Percentiles rank a stretch among this genome's conserved stretches.
These are phyloP conservation scores for Lymantria dispar DNA, from an alignment of 2,888 invertebrate species.

Conservation along the genomic window DNA sequence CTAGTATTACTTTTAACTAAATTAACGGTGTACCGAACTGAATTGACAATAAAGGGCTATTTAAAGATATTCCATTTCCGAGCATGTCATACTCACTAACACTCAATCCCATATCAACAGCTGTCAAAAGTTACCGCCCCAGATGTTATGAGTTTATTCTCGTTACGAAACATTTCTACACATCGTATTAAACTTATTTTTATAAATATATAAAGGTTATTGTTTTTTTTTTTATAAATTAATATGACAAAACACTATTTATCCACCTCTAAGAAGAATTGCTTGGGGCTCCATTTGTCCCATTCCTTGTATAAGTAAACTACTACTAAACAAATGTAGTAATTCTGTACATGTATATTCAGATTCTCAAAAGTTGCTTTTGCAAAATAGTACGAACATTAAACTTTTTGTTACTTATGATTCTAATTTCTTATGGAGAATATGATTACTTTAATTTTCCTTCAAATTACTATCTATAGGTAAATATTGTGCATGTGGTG, in stretches of 20 bases:
- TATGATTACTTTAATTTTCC: too few species aligned
- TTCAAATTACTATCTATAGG: too few species aligned
- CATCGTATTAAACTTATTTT: conserved; percentile 19
- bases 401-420: too few species aligned
- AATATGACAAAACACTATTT: conserved; percentile 1
- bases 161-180: conserved; percentile 26
- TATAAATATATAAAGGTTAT: conserved; percentile 18
- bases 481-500: too few species aligned
- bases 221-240: neutral
- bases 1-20: neutral
- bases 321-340: too few species aligned
- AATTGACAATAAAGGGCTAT: conserved; percentile 23
- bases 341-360: too few species aligned
- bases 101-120: conserved; percentile 25
- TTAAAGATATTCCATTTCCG: conserved; percentile 35
- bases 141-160: conserved; percentile 22
- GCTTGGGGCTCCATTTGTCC: too few species aligned
- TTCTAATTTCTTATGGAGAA: too few species aligned
- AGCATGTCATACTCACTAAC: conserved; percentile 19
- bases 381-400: too few species aligned
- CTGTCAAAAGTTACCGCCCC: conserved; percentile 23
- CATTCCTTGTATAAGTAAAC: too few species aligned
- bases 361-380: too few species aligned
- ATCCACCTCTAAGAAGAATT: too few species aligned
- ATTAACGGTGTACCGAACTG: neutral